phyloP scores from a whole-genome alignment of 2,888 invertebrate genomes.

The Hirtodrosophila trivittata region DNA sequence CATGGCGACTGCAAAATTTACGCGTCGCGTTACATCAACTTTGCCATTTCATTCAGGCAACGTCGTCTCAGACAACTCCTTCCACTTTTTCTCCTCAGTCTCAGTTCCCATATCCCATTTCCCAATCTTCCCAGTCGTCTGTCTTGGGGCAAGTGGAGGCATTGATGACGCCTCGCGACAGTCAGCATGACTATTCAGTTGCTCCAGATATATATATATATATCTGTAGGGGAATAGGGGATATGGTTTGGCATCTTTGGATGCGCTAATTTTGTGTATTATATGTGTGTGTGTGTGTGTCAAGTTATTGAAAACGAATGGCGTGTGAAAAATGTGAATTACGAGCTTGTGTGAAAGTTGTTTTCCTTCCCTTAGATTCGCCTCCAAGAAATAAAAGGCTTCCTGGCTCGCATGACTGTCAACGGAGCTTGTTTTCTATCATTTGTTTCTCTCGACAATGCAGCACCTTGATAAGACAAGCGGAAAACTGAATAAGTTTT shows the following conservation, averaged over 20 bases:
- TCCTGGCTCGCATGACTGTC: slow-evolving; percentile 41
- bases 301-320: slow-evolving; percentile 77
- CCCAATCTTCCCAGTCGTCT: neutral
- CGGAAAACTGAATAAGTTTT: slow-evolving; percentile 23
- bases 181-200: slow-evolving; percentile 70
- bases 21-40: slow-evolving; percentile 70
- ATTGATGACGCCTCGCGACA: slow-evolving; percentile 53
- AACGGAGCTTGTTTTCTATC: slow-evolving; percentile 24
- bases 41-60: slow-evolving; percentile 59
- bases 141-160: slow-evolving; percentile 20
- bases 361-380: slow-evolving; percentile 4
- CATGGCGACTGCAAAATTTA: slow-evolving; percentile 64
- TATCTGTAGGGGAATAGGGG: slow-evolving; percentile 16
- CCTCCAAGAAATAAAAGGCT: slow-evolving; percentile 10
- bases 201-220: slow-evolving; percentile 19
- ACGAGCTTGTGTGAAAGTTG: slow-evolving; percentile 45
- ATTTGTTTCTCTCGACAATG: slow-evolving; percentile 23
- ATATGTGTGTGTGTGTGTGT: slow-evolving; percentile 12
- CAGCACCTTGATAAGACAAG: slow-evolving; percentile 34
- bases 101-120: neutral
- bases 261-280: slow-evolving; percentile 63
- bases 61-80: slow-evolving; percentile 17
- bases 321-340: slow-evolving; percentile 74
- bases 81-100: neutral
- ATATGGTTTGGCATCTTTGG: slow-evolving; percentile 52